A percentile compares a stretch with the other conserved stretches of the same genome.
phyloP scores from a whole-genome alignment of 2,113 vertebrate genomes.

The Etia nguti region DNA sequence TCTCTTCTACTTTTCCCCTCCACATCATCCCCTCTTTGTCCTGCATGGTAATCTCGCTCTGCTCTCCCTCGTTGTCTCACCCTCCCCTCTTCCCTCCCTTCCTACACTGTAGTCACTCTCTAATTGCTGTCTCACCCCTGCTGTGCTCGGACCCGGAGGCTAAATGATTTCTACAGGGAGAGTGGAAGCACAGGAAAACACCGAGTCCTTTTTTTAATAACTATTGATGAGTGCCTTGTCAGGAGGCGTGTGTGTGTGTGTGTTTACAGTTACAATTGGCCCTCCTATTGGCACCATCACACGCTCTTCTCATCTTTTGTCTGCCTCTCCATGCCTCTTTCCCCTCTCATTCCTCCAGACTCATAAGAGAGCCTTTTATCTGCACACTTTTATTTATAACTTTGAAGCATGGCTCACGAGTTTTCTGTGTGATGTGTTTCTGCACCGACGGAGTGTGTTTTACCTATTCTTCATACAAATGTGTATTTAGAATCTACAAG shows the following conservation, averaged over 20 bases:
- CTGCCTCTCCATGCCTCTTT: not conserved
- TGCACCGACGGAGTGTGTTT: not conserved
- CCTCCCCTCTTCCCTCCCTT: not conserved
- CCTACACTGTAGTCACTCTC: constrained; percentile 41
- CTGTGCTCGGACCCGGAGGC: constrained; percentile 65
- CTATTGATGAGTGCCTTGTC: constrained; percentile 60
- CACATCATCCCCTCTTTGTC: not conserved
- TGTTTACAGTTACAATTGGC: constrained; percentile 27
- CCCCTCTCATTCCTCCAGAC: not conserved
- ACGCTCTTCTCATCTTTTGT: not conserved
- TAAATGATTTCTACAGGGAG: constrained; percentile 67
- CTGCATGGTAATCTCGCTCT: constrained; percentile 9
- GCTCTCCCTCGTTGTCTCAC: constrained; percentile 12
- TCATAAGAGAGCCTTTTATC: constrained; percentile 17
- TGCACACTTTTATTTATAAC: not conserved
- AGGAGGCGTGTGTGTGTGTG: constrained; percentile 52
- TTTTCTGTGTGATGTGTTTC: not conserved
- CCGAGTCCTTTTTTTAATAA: constrained; percentile 39
- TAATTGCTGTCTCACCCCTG: constrained; percentile 72
- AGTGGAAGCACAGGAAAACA: constrained; percentile 40
- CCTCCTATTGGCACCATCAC: constrained; percentile 1
- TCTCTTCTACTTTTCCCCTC: not conserved
- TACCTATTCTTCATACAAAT: not conserved
- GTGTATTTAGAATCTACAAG: not conserved
- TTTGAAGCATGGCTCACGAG: not conserved